These are phyloP conservation scores for Petaurus breviceps DNA, from an alignment of 2,113 vertebrate species.

Conservation along the genomic window DNA sequence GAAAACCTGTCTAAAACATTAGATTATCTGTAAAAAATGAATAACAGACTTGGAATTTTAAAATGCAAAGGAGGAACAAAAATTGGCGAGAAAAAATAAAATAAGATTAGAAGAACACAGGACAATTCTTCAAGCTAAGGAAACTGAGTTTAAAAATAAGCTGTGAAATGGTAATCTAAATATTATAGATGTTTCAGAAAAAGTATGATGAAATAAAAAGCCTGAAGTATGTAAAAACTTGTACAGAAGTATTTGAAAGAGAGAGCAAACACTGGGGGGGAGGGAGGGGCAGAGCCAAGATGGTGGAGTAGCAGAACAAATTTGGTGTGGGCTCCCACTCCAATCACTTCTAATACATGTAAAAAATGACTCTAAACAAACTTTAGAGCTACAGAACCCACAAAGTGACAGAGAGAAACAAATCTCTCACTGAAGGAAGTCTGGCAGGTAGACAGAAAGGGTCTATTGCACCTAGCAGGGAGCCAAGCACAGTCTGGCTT, in stretches of 20 bases:
- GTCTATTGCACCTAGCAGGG: too few relatives aligned
- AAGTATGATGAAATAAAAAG: not conserved
- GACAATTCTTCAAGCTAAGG: not conserved
- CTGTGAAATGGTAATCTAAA: not conserved
- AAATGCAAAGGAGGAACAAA: not conserved
- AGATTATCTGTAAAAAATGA: not conserved
- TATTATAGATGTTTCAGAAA: not conserved
- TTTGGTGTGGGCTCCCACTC: too few relatives aligned
- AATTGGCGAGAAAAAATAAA: not conserved
- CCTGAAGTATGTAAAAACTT: not conserved
- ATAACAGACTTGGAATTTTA: not conserved
- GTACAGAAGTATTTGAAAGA: not conserved
- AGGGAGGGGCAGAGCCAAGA: too few relatives aligned
- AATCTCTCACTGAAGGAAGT: too few relatives aligned
- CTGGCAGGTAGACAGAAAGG: too few relatives aligned
- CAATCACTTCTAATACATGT: too few relatives aligned
- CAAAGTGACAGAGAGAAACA: too few relatives aligned
- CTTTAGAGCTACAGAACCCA: too few relatives aligned
- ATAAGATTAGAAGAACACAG: not conserved
- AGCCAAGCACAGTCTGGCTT: too few relatives aligned
- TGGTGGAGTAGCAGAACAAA: too few relatives aligned
- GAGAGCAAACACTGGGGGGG: not conserved
- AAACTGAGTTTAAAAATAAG: not conserved
- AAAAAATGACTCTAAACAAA: too few relatives aligned
- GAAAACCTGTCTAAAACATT: not conserved